phyloP scores from a whole-genome alignment of 2,797 vertebrate genomes.

The Lepilemur ruficaudatus region DNA sequence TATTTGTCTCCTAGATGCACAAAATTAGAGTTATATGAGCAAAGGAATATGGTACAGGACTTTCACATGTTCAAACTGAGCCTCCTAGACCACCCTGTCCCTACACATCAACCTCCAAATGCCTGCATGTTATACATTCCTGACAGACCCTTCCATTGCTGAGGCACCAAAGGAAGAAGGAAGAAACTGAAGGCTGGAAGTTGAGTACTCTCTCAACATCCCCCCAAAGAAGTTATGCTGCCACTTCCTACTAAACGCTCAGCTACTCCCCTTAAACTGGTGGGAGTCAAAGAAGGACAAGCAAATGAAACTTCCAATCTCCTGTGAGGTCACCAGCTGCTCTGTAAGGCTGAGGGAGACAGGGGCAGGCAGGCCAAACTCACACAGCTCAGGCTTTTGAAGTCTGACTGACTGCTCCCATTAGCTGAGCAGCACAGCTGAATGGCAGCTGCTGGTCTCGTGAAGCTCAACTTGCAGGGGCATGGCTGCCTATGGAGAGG shows the following conservation, averaged over 20 bases:
- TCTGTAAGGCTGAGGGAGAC: background rate
- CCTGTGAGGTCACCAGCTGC: background rate
- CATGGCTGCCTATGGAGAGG: background rate
- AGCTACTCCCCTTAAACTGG: background rate
- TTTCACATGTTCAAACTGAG: background rate
- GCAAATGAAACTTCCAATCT: conserved; percentile 41
- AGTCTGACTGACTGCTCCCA: background rate
- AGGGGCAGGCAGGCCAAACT: background rate
- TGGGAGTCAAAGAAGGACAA: background rate
- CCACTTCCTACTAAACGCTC: background rate
- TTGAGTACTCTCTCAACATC: background rate
- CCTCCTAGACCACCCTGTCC: background rate
- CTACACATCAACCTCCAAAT: background rate
- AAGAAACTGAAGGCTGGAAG: background rate
- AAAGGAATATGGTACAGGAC: background rate
- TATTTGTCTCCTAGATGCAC: background rate
- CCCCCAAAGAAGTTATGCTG: background rate
- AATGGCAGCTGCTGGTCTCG: background rate
- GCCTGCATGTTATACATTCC: background rate
- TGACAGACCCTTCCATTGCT: background rate
- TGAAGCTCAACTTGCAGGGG: background rate
- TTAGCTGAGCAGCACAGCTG: background rate
- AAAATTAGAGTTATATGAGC: background rate
- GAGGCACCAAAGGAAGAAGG: background rate
- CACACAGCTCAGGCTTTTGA: background rate